Percentiles rank a stretch among this genome's conserved stretches.
phyloP scores from a whole-genome alignment of 2,797 vertebrate genomes.

The Chloroceryle inda region DNA sequence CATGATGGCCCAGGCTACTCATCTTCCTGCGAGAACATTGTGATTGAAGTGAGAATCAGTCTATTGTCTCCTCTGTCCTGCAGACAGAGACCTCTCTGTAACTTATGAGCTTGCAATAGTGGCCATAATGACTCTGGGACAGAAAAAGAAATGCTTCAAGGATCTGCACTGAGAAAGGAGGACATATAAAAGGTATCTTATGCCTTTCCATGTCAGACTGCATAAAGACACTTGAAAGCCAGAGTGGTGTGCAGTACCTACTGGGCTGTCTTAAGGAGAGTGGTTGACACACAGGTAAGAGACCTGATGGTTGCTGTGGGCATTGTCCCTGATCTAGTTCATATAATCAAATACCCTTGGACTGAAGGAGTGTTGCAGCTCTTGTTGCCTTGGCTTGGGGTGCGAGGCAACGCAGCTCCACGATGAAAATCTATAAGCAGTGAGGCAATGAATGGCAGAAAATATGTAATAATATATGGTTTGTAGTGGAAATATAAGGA shows the following conservation, averaged over 20 bases:
- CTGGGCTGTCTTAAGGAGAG: background rate
- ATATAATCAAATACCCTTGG: background rate
- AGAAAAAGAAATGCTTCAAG: constrained; percentile 34
- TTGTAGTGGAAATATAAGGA: background rate
- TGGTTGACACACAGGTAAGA: background rate
- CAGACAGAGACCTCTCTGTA: background rate
- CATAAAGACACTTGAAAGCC: constrained; percentile 11
- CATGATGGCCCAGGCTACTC: accelerated
- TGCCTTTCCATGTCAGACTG: background rate
- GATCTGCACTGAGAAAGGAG: constrained; percentile 10
- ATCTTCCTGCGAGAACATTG: accelerated
- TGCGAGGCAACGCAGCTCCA: background rate
- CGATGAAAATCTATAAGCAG: background rate
- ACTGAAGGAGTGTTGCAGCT: background rate
- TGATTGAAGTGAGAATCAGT: constrained; percentile 22
- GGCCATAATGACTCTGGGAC: constrained; percentile 5
- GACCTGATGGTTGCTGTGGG: background rate
- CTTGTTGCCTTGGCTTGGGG: too few relatives aligned
- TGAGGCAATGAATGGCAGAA: background rate
- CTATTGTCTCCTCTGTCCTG: background rate
- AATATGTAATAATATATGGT: background rate
- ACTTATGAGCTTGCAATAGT: background rate
- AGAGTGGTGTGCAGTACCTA: accelerated
- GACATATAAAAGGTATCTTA: background rate
- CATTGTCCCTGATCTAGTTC: background rate